phyloP scores from a whole-genome alignment of 2,888 invertebrate species.

The Ommatoiulus sabulosus region DNA sequence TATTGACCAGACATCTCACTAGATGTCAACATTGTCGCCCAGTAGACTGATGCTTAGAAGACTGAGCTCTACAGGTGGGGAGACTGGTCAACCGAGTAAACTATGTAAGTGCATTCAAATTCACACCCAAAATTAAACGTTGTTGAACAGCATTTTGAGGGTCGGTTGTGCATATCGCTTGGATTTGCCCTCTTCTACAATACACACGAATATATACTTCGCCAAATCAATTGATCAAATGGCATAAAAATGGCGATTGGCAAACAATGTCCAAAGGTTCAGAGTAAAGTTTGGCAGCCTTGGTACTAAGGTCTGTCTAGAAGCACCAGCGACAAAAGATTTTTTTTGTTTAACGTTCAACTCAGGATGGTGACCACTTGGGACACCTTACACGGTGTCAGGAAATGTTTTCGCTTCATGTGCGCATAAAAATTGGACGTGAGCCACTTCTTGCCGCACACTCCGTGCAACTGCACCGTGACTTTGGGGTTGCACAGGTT shows the following conservation, averaged over 20 bases:
- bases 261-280: neutral
- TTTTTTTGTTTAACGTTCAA: neutral
- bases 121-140: too few relatives aligned
- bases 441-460: neutral
- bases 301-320: neutral
- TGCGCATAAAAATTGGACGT: neutral
- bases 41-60: neutral
- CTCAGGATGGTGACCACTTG: neutral
- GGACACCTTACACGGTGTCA: neutral
- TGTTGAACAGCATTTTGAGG: neutral
- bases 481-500: neutral
- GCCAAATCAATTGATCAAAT: neutral
- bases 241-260: neutral
- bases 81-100: neutral
- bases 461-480: neutral
- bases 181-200: neutral
- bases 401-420: slow-evolving; percentile 10
- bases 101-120: too few relatives aligned
- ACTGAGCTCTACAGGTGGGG: neutral
- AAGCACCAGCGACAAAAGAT: neutral
- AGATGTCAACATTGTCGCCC: neutral
- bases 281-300: neutral
- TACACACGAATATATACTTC: too few relatives aligned
- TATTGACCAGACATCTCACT: neutral
- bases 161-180: neutral